Evolutionary conservation across 2,797 vertebrate genomes (phyloP).

Genomic region (Fundulus diaphanus): DNA sequence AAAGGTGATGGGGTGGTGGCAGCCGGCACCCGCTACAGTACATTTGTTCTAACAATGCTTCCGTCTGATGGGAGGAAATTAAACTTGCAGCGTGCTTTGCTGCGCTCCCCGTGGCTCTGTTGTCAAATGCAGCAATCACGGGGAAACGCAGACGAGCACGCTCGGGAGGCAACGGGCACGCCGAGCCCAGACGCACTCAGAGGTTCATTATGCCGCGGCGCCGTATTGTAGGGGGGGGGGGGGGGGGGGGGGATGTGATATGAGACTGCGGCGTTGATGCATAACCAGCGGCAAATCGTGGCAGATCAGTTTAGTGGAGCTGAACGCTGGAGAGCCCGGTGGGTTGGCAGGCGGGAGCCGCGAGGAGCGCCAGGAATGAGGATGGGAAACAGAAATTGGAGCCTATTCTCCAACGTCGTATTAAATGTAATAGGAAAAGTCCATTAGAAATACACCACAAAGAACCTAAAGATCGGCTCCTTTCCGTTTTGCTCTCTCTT

Average conservation of each 20-base stretch:
- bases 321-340: constrained; percentile 74
- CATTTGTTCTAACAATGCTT: constrained; percentile 80
- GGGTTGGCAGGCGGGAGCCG: constrained; percentile 71
- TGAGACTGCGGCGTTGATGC: constrained; percentile 80
- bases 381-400: constrained; percentile 50
- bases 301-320: constrained; percentile 83
- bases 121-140: constrained; percentile 81
- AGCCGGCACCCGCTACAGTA: constrained; percentile 65
- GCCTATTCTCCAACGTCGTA: constrained; percentile 30
- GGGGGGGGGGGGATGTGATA: constrained; percentile 80
- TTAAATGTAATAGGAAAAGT: constrained; percentile 29
- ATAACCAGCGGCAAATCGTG: constrained; percentile 81
- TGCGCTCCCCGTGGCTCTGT: constrained; percentile 79
- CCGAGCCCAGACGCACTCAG: constrained; percentile 62
- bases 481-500: neutral
- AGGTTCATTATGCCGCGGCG: constrained; percentile 81
- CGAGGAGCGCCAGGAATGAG: constrained; percentile 56
- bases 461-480: neutral
- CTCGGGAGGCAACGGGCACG: constrained; percentile 40
- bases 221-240: constrained; percentile 75
- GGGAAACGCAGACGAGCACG: constrained; percentile 65
- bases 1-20: constrained; percentile 30
- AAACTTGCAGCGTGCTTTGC: constrained; percentile 79
- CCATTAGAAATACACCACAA: constrained; percentile 27
- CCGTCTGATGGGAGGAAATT: constrained; percentile 81